These are phyloP conservation scores for Meloe dianella DNA, from an alignment of 2,888 invertebrate genomes.

Conservation along the genomic window DNA sequence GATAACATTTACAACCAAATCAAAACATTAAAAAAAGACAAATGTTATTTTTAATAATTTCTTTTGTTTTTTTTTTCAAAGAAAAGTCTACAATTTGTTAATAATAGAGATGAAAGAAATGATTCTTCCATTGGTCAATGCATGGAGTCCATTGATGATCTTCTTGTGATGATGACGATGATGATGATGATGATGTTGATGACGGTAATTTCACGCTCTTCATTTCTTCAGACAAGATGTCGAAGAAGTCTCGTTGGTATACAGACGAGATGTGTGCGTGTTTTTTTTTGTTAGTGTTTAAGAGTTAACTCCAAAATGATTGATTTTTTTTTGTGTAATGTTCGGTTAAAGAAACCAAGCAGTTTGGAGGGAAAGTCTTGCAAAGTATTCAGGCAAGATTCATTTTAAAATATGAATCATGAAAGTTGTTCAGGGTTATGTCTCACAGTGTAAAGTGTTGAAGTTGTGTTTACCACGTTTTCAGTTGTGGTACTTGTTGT, in stretches of 20 bases:
- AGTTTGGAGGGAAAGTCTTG: constrained; percentile 31
- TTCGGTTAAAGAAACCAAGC: constrained; percentile 18
- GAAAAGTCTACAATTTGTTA: constrained; percentile 5
- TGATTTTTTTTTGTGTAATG: constrained; percentile 11
- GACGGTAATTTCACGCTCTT: constrained; percentile 11
- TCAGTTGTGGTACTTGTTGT: constrained; percentile 19
- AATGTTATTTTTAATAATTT: neutral
- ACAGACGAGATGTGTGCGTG: constrained; percentile 39
- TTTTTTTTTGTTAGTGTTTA: constrained; percentile 27
- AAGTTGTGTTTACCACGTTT: constrained; percentile 32
- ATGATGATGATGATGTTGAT: constrained; percentile 12
- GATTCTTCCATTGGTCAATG: constrained; percentile 29
- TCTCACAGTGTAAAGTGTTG: constrained; percentile 47
- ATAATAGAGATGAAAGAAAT: constrained; percentile 2
- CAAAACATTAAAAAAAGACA: neutral
- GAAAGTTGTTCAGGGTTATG: constrained; percentile 23
- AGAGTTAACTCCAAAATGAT: constrained; percentile 12
- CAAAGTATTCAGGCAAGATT: constrained; percentile 43
- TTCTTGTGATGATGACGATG: neutral
- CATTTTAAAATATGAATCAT: constrained; percentile 17
- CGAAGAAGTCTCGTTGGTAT: constrained; percentile 40
- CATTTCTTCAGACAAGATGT: constrained; percentile 25
- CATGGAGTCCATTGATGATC: constrained; percentile 16
- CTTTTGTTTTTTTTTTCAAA: neutral
- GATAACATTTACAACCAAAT: neutral